Evolutionary conservation across 2,888 invertebrate species (phyloP), one percentile per base, ranked within the genome.

Genomic region (Campoletis raptor): DNA sequence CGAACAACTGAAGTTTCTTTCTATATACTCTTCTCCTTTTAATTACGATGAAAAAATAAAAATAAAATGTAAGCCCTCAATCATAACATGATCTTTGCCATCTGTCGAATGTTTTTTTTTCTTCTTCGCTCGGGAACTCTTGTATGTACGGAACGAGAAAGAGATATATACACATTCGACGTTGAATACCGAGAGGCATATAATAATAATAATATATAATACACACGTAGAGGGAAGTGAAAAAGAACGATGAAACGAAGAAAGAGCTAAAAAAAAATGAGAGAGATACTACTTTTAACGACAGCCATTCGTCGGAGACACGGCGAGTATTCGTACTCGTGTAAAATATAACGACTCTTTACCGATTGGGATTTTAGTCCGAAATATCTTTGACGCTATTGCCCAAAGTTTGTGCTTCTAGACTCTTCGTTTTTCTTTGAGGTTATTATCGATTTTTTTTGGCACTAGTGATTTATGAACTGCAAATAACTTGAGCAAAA

Each of bases 51-150:
- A 45, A 15, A 45, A 78, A 30, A 67, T 69, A 78, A 69, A 52
- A 54, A 30, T 61, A 30, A 15, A 61, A 61, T 30, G 12, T 30
- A n/a, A 52, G 42, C 37, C 83, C 87, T 90, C 80, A 92, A 91
- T 92, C 92, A 93, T 92, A 92, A 93, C 92, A 93, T 92, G 91
- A 90, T 90, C 90, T 90, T 89, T 90, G 92, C 92, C 93, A 93
- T 93, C 92, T 93, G 93, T 92, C 93, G 91, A 79, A 93, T 93
- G 92, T 92, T 92, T 92, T 69, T 92, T 91, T 61, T 57, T 57
- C 30, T 61, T 61, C 30, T 61, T 88, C 72, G 48, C 81, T 81
- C 78, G 64, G 36, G 78, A 69, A 79, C 42, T 69, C 42, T 67
- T 85, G 78, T 52, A 45, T 74, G 76, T 40, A 69, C 74, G 10